Evolutionary conservation across 2,888 invertebrate species (phyloP), one percentile per base, ranked within the genome.

Genomic region (Andrena bicolor): DNA sequence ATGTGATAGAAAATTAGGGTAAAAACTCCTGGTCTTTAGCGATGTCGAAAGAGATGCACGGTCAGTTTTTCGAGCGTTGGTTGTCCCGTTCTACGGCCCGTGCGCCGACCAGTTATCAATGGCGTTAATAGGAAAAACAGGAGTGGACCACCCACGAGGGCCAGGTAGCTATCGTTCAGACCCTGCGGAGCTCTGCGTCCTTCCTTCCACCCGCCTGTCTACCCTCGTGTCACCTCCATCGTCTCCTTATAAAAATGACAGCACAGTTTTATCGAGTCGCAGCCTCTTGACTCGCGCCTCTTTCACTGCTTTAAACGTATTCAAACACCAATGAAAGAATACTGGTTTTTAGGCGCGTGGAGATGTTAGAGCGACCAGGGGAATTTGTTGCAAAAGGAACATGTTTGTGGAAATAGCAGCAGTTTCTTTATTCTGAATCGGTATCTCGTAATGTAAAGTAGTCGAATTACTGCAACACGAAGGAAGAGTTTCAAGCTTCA

Each of bases 121-220:
- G 87, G 89, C 90, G 91, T 91, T 91, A 90, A 92, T 88, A 89
- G 86, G 85, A 89, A 85, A 87, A 81, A 83, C 73, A 83, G 86
- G 75, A 72, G 68, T 58, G 82, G 91, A 88, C 92, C 92, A 92
- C 92, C 92, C 92, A 92, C 89, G 90, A 89, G 82, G 76, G 77
- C 74, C 91, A 92, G 92, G 91, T 92, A 92, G 82, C 35, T 76
- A 77, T 88, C 82, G 87, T 86, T 88, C 80, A 80, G 80, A 86
- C 76, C 82, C 78, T 73, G 48, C 82, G 41, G 41, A 65, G 20
- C 20, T 13, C 41, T n/a, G 30, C 30, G 76, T 49, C 74, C 79
- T 56, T 56, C 4, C 56, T 26, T 56, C 56, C 23, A 56, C 69
- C 63, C 64, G 64, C 60, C 65, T 49, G 72, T 72, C 74, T 49